These are phyloP conservation scores for Momotus momota DNA, from an alignment of 2,797 vertebrate species.

Conservation along the genomic window DNA sequence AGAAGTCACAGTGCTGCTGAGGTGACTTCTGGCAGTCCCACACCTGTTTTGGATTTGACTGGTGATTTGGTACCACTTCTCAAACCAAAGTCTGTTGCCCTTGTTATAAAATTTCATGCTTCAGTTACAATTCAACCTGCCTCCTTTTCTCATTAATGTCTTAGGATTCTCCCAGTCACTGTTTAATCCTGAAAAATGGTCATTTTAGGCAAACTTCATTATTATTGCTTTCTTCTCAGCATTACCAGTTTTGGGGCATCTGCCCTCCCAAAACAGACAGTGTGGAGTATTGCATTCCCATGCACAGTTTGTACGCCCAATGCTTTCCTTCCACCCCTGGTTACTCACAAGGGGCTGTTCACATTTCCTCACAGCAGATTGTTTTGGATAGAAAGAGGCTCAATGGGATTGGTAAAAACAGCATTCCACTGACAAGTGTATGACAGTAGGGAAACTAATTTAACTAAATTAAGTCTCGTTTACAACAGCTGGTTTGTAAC, in stretches of 20 bases:
- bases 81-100: not conserved
- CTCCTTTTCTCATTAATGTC: not conserved
- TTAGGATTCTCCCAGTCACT: not conserved
- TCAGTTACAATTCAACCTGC: not conserved
- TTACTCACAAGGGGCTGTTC: not conserved
- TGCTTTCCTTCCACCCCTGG: not conserved
- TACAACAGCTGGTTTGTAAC: not conserved
- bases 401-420: not conserved
- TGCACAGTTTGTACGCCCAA: accelerated
- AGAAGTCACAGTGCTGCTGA: not conserved
- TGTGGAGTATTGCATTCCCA: not conserved
- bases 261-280: not conserved
- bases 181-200: not conserved
- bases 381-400: not conserved
- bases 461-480: not conserved
- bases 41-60: not conserved
- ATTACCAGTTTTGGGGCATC: not conserved
- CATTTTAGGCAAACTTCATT: not conserved
- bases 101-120: not conserved
- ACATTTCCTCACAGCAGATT: accelerated
- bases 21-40: not conserved
- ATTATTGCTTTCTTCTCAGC: not conserved
- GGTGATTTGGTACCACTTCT: not conserved
- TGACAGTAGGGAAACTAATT: not conserved
- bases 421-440: not conserved